Base-by-base conservation (phyloP, 2,888 invertebrate species). In the Rhopalosiphum nymphaeae region DNA sequence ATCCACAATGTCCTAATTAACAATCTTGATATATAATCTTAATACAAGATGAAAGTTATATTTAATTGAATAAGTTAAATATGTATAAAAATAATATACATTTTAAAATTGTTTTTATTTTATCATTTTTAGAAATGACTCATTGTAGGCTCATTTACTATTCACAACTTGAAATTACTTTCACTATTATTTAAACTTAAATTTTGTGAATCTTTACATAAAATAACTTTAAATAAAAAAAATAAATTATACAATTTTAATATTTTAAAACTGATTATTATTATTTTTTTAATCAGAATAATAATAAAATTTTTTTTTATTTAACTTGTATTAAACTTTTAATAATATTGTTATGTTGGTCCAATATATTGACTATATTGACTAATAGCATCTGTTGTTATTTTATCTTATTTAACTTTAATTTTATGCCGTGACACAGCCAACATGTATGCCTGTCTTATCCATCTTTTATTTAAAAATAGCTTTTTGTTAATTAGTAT, bases 391-490 rank as follows among this genome's bases (percentile, higher is more conserved):
- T 89, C 42, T 89, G 42, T 61, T 61, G 29, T 89, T 4, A 44
- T 89, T 57, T 89, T 89, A 1, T 89, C 57, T 57, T 88, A 56
- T 89, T 89, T 89, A 42, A 89, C 44, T 89, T 61, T 56, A 42
- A 57, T 89, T 56, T 10, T 42, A 56, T 89, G 42, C 42, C 9
- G 0, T 61, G 57, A 88, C 57, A 42, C 57, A 29, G 29, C 57
- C 57, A 61, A 36, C 29, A 0, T 89, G 44, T 89, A 44, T 42
- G 44, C 16, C 3, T 44, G n/a, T 21, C 29, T 25, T 89, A 89
- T 11, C n/a, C 87, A 53, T 36, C n/a, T 49, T 86, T 44, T 46
- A 46, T 44, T 46, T 86, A 46, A 86, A 86, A 86, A 46, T 86
- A 86, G 29, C 46, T 86, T 49, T 46, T 16, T 86, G n/a, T 46